phyloP scores from a whole-genome alignment of 2,113 vertebrate species.

The Ginglymostoma cirratum region DNA sequence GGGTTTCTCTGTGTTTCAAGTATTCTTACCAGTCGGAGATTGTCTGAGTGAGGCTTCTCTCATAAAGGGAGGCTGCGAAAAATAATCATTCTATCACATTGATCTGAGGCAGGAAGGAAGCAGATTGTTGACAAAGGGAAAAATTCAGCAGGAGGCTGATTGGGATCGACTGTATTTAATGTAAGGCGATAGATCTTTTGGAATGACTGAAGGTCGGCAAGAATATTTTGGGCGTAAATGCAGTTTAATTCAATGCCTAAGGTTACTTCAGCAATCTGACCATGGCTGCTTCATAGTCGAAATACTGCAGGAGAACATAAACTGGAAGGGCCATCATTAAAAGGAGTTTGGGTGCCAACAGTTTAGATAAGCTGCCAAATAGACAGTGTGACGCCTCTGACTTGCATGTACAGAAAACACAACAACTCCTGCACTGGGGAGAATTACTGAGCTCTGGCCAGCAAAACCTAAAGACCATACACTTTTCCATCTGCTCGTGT shows the following conservation, averaged over 20 bases:
- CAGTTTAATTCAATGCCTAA: background rate
- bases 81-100: background rate
- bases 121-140: background rate
- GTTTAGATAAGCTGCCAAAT: background rate
- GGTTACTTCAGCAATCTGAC: background rate
- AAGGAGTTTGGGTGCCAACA: background rate
- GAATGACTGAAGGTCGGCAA: background rate
- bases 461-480: background rate
- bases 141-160: background rate
- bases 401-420: background rate
- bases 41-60: background rate
- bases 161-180: background rate
- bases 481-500: background rate
- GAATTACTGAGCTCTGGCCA: background rate
- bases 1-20: background rate
- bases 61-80: background rate
- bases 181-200: background rate
- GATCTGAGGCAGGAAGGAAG: background rate
- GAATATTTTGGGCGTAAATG: background rate
- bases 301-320: background rate
- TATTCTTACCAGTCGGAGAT: background rate
- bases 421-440: background rate
- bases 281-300: background rate
- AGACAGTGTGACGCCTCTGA: background rate
- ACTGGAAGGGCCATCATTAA: background rate